A percentile compares a stretch with the other conserved stretches of the same genome.
Evolutionary conservation across 2,797 vertebrate species (phyloP).

Genomic region (Rhinella marina): DNA sequence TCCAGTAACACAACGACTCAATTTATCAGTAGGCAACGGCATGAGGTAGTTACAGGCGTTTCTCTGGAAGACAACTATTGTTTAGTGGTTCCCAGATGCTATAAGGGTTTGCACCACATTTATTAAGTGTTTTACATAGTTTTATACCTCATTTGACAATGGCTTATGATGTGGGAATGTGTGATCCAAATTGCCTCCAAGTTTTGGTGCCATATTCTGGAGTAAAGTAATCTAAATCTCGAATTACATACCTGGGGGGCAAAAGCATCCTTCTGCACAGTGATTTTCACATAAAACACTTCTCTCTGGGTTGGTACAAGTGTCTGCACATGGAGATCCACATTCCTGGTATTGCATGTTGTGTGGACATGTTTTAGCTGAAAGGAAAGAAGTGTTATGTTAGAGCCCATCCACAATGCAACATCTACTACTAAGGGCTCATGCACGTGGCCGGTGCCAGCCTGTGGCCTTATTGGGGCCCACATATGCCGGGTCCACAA

Average conservation of each 20-base stretch:
- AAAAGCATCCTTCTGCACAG: slow-evolving; percentile 77
- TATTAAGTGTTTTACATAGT: accelerated
- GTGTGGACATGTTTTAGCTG: slow-evolving; percentile 72
- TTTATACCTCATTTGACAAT: no score
- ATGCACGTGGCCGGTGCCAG: no score
- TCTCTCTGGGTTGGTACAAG: slow-evolving; percentile 75
- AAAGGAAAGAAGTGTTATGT: not conserved
- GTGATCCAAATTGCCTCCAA: accelerated
- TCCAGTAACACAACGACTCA: not conserved
- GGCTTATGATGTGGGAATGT: no score
- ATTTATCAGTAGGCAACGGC: not conserved
- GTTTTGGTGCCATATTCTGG: no score
- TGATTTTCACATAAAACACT: slow-evolving; percentile 77
- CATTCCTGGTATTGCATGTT: slow-evolving; percentile 76
- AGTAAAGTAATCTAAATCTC: not conserved
- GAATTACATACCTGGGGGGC: slow-evolving; percentile 70
- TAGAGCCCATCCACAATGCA: not conserved
- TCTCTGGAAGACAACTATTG: not conserved
- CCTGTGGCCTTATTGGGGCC: no score
- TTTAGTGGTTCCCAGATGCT: no score
- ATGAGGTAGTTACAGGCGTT: not conserved
- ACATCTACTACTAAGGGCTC: no score
- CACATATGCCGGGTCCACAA: no score
- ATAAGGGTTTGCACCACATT: no score
- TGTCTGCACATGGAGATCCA: slow-evolving; percentile 73